These are phyloP conservation scores for Calyptommatus sinebrachiatus DNA, from an alignment of 2,113 vertebrate species.

Conservation along the genomic window DNA sequence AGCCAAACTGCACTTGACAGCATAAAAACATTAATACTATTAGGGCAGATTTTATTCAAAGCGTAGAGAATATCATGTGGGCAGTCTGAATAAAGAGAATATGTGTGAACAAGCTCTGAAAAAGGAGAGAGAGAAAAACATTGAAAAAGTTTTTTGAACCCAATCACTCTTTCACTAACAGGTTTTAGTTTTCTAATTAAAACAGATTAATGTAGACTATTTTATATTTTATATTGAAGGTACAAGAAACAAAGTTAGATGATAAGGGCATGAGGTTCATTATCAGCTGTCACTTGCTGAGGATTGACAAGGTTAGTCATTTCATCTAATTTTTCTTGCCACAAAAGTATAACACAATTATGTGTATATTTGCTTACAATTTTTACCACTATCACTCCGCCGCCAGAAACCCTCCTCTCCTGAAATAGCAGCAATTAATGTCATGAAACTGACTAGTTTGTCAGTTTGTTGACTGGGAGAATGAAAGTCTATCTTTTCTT, in stretches of 20 bases:
- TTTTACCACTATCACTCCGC: not conserved
- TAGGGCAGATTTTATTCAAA: too few species aligned
- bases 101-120: not conserved
- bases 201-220: slow-evolving; percentile 39
- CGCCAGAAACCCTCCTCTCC: slow-evolving; percentile 27
- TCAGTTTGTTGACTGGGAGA: slow-evolving; percentile 47
- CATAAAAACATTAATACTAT: too few species aligned
- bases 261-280: slow-evolving; percentile 48
- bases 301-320: slow-evolving; percentile 52
- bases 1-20: too few species aligned
- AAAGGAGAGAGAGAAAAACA: slow-evolving; percentile 26
- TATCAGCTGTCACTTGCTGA: slow-evolving; percentile 49
- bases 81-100: too few species aligned
- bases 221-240: slow-evolving; percentile 64
- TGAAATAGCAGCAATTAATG: slow-evolving; percentile 54
- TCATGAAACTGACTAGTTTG: slow-evolving; percentile 47
- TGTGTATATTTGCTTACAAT: slow-evolving; percentile 29
- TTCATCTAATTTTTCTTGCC: slow-evolving; percentile 40
- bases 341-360: slow-evolving; percentile 56
- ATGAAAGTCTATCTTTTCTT: slow-evolving; percentile 12
- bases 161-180: not conserved
- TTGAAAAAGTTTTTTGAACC: slow-evolving; percentile 24
- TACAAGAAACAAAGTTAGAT: slow-evolving; percentile 24
- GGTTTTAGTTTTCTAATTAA: slow-evolving; percentile 25
- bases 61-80: too few species aligned